Evolutionary conservation across 2,888 invertebrate species (phyloP).

Genomic region (Busseola fusca): DNA sequence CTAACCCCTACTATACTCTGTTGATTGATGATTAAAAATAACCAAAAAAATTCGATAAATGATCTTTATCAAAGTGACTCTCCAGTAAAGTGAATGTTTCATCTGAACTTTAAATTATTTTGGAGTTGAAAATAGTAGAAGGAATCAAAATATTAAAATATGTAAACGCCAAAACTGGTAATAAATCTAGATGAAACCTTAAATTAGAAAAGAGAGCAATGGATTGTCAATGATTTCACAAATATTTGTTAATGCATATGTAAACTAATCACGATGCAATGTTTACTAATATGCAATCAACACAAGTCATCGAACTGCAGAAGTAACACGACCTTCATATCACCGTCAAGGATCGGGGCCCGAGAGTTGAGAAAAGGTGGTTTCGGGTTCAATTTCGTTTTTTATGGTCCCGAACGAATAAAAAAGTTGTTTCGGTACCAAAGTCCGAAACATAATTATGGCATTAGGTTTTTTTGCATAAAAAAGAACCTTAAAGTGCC

Average conservation of each 20-base stretch:
- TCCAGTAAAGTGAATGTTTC: not conserved
- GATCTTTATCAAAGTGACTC: not conserved
- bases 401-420: not conserved
- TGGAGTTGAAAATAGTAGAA: not conserved
- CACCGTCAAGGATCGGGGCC: not conserved
- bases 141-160: not conserved
- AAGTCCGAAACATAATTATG: not conserved
- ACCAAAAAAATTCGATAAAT: not conserved
- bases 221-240: slow-evolving; percentile 6
- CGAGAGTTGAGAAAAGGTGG: not conserved
- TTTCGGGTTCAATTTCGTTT: slow-evolving; percentile 2
- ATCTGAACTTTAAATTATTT: not conserved
- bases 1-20: not conserved
- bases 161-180: not conserved
- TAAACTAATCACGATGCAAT: slow-evolving; percentile 12
- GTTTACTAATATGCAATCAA: slow-evolving; percentile 3
- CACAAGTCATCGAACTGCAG: slow-evolving; percentile 22
- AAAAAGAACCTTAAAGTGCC: not conserved
- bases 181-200: slow-evolving; percentile 13
- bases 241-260: slow-evolving; percentile 14
- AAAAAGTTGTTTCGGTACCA: not conserved
- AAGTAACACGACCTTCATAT: slow-evolving; percentile 18
- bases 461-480: not conserved
- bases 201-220: not conserved
- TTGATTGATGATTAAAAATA: not conserved